Evolutionary conservation across 2,888 invertebrate species (phyloP), one percentile per base, ranked within the genome.

Genomic region (Zaprionus bogoriensis): DNA sequence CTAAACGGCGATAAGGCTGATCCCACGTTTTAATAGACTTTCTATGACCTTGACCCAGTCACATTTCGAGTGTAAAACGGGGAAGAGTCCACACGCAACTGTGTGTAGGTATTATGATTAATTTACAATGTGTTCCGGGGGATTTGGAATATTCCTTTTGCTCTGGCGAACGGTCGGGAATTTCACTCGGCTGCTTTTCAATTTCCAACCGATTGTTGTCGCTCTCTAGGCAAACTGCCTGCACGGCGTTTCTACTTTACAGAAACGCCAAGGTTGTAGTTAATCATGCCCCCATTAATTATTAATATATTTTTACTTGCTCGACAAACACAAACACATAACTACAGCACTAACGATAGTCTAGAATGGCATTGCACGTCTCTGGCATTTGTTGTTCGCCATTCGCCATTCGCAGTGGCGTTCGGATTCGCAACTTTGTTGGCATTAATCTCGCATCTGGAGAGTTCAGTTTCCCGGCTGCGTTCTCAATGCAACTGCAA

Each of bases 241-340:
- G 32, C 7, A 32, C 32, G 0, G 1, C n/a, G 32, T 48, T 5
- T 20, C 12, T 22, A 27, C 10, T 27, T 27, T 25, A 10, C 10
- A 10, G 20, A 48, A 52, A 17, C 61, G 20, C 47, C 82, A 80
- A 82, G 87, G 82, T 73, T 77, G 66, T 42, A 60, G 68, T 65
- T 84, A 82, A 87, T 87, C 87, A 63, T 64, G 78, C 50, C 47
- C 87, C 65, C 75, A 77, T 75, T 81, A 65, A 69, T 63, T 63
- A 67, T 70, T 50, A 69, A 69, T 68, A 69, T 52, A 60, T 57
- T 36, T 64, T 53, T 53, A 58, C 47, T 51, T 67, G 61, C 42
- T 22, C 44, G 39, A 69, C n/a, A 62, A 42, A 25, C 48, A 42
- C 52, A 14, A 46, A 20, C 14, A 39, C n/a, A 22, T 22, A 65